Base-by-base conservation (phyloP, 2,797 vertebrate genomes). In the Rhinella marina region DNA sequence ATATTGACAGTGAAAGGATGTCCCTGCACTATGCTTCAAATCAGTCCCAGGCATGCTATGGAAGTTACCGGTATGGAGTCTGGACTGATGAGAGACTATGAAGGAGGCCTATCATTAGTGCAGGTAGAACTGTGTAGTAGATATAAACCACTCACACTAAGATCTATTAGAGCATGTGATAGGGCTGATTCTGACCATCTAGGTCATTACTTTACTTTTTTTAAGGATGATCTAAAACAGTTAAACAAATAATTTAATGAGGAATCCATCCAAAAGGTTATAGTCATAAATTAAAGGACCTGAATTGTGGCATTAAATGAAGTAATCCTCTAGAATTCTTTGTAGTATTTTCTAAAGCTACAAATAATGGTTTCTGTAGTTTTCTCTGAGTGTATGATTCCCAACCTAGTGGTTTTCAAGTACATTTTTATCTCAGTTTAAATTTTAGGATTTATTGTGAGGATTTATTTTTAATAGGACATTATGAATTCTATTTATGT, bases 21-120 rank as follows among this genome's bases (percentile, higher is more conserved):
- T 12, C 62, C 62, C 11, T 27, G n/a, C 0, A 66, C 6, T 32
- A 7, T 75, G 48, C 11, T 1, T 3, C 13, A 75, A n/a, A 10
- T 52, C 41, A 76, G 50, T 54, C 50, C 12, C 0, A 54, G 48
- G 21, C 48, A 14, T 25, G 12, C 72, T 75, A 75, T 13, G 48
- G 21, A 23, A 75, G 72, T 75, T 50, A 52, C 48, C 48, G 23
- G 25, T 12, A 52, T 23, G 8, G 23, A 23, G 14, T 16, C 48
- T 76, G 48, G 21, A 76, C 73, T 76, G 14, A 12, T 9, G 21
- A 52, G 12, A 41, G 21, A 76, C 2, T 54, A 6, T 75, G 48
- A 48, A 54, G 73, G 23, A 76, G 12, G 48, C 48, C 54, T 48
- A 76, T 76, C 73, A 54, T 54, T 76, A 76, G 73, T 76, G 73